Evolutionary conservation across 2,888 invertebrate genomes (phyloP).

Genomic region (Rhopalosiphum nymphaeae): DNA sequence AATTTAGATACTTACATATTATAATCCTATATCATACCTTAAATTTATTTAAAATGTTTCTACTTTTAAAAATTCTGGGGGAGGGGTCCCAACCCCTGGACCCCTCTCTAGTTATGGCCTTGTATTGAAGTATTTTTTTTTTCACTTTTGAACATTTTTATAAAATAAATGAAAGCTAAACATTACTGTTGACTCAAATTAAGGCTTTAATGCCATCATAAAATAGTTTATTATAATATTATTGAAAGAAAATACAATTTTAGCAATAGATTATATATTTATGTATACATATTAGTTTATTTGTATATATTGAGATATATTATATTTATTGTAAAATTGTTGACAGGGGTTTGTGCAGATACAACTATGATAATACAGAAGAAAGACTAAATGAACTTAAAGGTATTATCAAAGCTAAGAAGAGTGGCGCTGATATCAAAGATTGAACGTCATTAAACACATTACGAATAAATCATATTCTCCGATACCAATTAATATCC

Average conservation of each 20-base stretch:
- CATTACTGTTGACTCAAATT: not conserved
- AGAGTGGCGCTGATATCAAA: not conserved
- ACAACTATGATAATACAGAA: conserved; percentile 33
- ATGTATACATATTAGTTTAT: no score
- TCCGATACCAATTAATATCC: not conserved
- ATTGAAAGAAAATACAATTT: not conserved
- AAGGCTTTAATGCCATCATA: not conserved
- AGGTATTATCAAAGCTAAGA: conserved; percentile 23
- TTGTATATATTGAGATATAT: not conserved
- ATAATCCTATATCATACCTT: no score
- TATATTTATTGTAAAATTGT: conserved; percentile 24
- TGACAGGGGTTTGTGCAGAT: conserved; percentile 31
- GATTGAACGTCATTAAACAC: not conserved
- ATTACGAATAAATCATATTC: not conserved
- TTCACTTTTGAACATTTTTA: not conserved
- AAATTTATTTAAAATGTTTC: no score
- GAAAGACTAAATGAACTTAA: conserved; percentile 23
- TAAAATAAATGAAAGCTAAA: not conserved
- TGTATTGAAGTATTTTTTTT: not conserved
- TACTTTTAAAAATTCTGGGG: no score
- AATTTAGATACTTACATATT: no score
- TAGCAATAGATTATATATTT: not conserved
- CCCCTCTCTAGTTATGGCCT: no score
- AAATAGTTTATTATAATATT: not conserved
- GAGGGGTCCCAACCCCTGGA: no score